phyloP scores from a whole-genome alignment of 2,797 vertebrate genomes.

The Carcharodon carcharias region DNA sequence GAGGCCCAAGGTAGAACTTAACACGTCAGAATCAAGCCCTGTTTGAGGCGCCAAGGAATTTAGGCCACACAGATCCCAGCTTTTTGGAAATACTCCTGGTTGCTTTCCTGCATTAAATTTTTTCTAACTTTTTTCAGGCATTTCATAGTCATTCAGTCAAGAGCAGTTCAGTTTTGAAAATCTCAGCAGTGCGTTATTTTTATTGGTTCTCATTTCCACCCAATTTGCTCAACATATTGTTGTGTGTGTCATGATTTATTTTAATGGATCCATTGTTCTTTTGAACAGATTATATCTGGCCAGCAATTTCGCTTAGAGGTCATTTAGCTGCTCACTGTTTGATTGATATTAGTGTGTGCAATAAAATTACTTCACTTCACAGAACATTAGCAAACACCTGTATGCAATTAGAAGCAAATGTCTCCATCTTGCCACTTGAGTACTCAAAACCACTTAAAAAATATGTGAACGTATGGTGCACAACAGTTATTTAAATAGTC shows the following conservation, averaged over 20 bases:
- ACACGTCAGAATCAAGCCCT: not conserved
- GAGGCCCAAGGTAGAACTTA: not conserved
- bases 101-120: not conserved
- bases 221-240: not conserved
- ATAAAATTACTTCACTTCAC: not conserved
- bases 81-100: not conserved
- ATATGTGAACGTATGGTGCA: not conserved
- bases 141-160: not conserved
- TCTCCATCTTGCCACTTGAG: not conserved
- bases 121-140: not conserved
- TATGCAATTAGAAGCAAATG: not conserved
- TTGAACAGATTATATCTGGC: not conserved
- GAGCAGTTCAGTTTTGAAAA: not conserved
- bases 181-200: not conserved
- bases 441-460: not conserved
- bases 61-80: not conserved
- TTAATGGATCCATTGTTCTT: not conserved
- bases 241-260: not conserved
- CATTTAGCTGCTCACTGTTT: not conserved
- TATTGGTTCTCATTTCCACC: not conserved
- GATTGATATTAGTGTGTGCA: not conserved
- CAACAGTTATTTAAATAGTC: not conserved
- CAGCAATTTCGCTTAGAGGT: not conserved
- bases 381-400: not conserved
- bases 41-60: not conserved